phyloP scores from a whole-genome alignment of 2,888 invertebrate species.

The Synanthedon formicaeformis region DNA sequence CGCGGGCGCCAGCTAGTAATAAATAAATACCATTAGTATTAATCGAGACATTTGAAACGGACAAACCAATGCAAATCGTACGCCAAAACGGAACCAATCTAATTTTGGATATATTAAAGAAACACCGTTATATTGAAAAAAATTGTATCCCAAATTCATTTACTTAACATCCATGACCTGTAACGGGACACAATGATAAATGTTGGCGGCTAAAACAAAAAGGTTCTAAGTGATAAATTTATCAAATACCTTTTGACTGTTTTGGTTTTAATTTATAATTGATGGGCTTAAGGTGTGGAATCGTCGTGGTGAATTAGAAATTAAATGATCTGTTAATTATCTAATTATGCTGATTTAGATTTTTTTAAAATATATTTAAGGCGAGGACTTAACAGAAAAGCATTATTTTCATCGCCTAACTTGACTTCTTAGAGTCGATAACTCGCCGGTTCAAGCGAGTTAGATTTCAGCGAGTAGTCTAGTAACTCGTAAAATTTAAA shows the following conservation, averaged over 20 bases:
- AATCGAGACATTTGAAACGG: too few relatives aligned
- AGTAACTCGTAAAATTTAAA: too few relatives aligned
- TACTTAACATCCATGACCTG: slow-evolving; percentile 15
- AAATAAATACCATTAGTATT: too few relatives aligned
- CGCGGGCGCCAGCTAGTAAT: too few relatives aligned
- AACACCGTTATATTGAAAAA: slow-evolving; percentile 10
- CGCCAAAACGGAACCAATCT: background rate
- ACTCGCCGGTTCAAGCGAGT: too few relatives aligned
- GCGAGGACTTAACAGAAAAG: too few relatives aligned
- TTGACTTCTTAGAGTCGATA: too few relatives aligned
- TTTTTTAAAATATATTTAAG: slow-evolving; percentile 10
- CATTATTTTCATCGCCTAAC: too few relatives aligned
- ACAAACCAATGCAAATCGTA: background rate
- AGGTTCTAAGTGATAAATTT: slow-evolving; percentile 35
- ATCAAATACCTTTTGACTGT: slow-evolving; percentile 43
- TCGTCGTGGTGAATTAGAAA: slow-evolving; percentile 47
- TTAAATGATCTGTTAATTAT: slow-evolving; percentile 46
- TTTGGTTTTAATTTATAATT: slow-evolving; percentile 41
- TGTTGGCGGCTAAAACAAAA: slow-evolving; percentile 27
- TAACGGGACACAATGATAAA: slow-evolving; percentile 41
- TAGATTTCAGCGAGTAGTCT: too few relatives aligned
- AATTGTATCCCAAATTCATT: slow-evolving; percentile 1
- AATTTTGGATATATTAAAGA: slow-evolving; percentile 1
- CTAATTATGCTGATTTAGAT: slow-evolving; percentile 35
- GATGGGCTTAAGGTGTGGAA: slow-evolving; percentile 27